Percentiles rank a stretch among this genome's conserved stretches.
Conservation (phyloP, 2,113 vertebrate genomes). For the Lophochroa leadbeateri region DNA sequence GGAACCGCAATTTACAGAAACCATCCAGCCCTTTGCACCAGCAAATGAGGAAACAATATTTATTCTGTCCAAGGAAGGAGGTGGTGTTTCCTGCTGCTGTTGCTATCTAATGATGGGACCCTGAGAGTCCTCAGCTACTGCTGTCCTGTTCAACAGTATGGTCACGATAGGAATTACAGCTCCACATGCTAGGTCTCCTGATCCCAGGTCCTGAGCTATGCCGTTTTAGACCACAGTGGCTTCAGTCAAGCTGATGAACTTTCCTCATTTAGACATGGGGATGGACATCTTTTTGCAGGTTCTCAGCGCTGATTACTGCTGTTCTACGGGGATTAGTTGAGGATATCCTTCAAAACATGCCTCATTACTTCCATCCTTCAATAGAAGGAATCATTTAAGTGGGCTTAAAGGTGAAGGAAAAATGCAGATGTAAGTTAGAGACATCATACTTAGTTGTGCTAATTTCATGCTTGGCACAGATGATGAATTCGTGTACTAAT, state of each 20-base stretch:
- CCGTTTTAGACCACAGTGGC: not conserved
- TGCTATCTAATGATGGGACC: not conserved
- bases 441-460: not conserved
- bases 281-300: not conserved
- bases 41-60: not conserved
- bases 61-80: not conserved
- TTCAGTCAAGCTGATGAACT: not conserved
- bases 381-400: not conserved
- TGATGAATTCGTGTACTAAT: not conserved
- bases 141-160: not conserved
- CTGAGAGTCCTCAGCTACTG: not conserved
- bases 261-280: not conserved
- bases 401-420: not conserved
- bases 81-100: not conserved
- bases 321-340: not conserved
- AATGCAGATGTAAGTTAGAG: not conserved
- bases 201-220: not conserved
- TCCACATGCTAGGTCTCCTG: not conserved
- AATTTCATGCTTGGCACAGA: conserved; percentile 21
- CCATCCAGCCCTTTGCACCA: not conserved
- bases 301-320: not conserved
- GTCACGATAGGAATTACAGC: not conserved
- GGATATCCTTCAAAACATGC: not conserved
- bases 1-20: not conserved
- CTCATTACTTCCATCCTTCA: not conserved